Evolutionary conservation across 2,113 vertebrate species (phyloP), one percentile per base, ranked within the genome.

Genomic region (Neogale vison): DNA sequence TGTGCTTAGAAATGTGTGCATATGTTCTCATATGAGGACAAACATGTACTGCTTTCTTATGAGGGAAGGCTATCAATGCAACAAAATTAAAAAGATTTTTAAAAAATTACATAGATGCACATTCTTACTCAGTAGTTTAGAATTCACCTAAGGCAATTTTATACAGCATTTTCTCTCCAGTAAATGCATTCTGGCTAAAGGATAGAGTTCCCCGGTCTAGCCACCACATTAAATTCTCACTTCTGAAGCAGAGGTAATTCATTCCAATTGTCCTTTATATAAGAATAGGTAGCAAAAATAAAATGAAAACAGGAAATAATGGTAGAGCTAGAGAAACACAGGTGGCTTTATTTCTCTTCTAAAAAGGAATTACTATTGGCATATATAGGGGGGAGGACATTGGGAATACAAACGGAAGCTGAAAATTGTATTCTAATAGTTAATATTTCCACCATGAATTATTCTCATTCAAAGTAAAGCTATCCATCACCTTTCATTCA

Each of bases 101-200:
- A 61, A 82, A 63, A 84, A 65, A 34, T 34, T 67, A 67, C 31
- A 67, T 67, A 67, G 34, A 6, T 67, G 31, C 31, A 67, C 92
- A 95, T 92, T 90, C 83, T 83, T 94, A 93, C 52, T 90, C 74
- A 31, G 23, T 86, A 71, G 36, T 87, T 97, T 93, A 95, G 96
- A 97, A 97, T 95, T 96, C 97, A 96, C 89, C 9, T 63, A 96
- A 96, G 96, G 57, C 76, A 72, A 97, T 95, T 94, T 90, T 91
- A 88, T 86, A 88, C 15, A 96, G 79, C 93, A 90, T 34, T 88
- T 92, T 52, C 18, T 81, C 92, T 93, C 69, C 79, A 61, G 21
- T 86, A 74, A 98, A 90, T 95, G 10, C 7, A 13, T 94, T 95
- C 91, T 96, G 95, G 89, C 95, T 94, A 24, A 87, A 95, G 14